These are phyloP conservation scores for Odocoileus virginianus DNA, from an alignment of 2,113 vertebrate genomes.

Conservation along the genomic window DNA sequence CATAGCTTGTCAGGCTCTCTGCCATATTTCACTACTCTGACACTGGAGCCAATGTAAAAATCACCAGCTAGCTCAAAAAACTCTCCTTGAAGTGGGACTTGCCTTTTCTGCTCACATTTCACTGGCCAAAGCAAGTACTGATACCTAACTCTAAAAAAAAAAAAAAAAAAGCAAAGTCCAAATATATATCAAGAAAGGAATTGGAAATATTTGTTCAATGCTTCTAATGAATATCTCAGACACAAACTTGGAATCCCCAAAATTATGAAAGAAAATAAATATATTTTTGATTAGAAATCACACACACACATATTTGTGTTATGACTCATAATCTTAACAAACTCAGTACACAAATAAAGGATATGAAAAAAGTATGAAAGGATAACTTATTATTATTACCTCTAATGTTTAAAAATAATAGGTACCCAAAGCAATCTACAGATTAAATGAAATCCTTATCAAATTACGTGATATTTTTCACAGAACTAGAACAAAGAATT, in stretches of 20 bases:
- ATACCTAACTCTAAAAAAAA: background rate
- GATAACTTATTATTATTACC: background rate
- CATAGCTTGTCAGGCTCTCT: background rate
- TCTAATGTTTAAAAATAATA: background rate
- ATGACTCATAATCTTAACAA: background rate
- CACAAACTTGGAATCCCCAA: background rate
- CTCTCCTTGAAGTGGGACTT: background rate
- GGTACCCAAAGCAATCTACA: background rate
- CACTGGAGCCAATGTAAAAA: background rate
- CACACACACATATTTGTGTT: background rate
- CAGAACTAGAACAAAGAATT: background rate
- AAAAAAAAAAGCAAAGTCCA: background rate
- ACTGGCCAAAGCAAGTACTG: background rate
- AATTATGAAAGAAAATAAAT: background rate
- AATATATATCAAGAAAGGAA: background rate
- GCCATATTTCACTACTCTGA: background rate
- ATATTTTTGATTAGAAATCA: background rate
- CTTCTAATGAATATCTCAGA: background rate
- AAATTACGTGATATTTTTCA: background rate
- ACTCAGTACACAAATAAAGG: background rate
- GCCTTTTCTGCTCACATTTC: background rate
- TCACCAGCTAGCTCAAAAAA: background rate
- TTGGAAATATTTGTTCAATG: background rate
- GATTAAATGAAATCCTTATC: background rate
- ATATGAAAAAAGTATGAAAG: background rate